These are phyloP conservation scores for Eclectus roratus DNA, from an alignment of 2,113 vertebrate genomes.

Conservation along the genomic window DNA sequence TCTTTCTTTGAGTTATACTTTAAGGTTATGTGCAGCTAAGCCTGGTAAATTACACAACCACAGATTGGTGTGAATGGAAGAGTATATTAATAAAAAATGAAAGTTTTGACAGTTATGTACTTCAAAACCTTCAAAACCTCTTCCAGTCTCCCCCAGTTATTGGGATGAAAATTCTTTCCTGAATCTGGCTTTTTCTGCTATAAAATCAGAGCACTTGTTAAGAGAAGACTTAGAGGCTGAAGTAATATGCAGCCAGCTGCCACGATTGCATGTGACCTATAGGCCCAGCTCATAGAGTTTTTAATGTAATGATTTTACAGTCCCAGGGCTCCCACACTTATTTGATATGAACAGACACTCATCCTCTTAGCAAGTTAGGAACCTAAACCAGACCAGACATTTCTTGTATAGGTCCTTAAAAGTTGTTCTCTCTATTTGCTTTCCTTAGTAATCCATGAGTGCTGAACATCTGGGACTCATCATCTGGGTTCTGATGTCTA, in stretches of 20 bases:
- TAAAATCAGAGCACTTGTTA: neutral
- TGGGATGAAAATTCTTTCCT: neutral
- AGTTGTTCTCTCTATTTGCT: constrained; percentile 42
- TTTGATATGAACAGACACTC: neutral
- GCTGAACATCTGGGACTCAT: constrained; percentile 47
- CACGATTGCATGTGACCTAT: neutral
- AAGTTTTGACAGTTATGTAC: neutral
- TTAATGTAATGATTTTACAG: neutral
- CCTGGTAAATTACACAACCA: neutral
- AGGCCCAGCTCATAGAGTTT: neutral
- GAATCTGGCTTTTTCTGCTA: neutral
- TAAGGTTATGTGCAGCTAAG: neutral
- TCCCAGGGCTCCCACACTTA: neutral
- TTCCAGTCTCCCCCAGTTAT: neutral
- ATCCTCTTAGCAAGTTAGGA: neutral
- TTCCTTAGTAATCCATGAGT: constrained; percentile 30
- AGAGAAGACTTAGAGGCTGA: neutral
- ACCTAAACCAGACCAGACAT: neutral
- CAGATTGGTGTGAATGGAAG: neutral
- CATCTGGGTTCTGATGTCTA: constrained; percentile 3
- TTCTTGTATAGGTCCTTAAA: constrained; percentile 30
- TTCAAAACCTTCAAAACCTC: neutral
- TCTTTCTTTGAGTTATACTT: neutral
- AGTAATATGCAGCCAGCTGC: neutral
- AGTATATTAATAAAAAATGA: neutral